Conservation (phyloP, 2,113 vertebrate species). For the Bagarius yarrelli region DNA sequence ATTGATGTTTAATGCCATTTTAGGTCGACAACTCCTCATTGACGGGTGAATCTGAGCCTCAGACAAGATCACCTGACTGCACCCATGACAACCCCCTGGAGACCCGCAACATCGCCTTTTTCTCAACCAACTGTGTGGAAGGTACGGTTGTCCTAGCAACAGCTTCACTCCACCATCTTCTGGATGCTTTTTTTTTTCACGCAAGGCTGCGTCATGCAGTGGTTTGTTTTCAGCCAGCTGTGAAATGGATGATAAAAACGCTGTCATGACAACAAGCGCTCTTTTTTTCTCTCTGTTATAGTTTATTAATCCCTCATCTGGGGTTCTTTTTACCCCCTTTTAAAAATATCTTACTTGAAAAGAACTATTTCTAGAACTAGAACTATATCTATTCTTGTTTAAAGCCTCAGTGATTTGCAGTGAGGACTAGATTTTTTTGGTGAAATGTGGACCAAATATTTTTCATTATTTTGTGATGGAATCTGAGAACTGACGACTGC, state of each 20-base stretch:
- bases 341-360: neutral
- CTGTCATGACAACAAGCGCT: slow-evolving; percentile 48
- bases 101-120: slow-evolving; percentile 87
- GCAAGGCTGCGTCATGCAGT: neutral
- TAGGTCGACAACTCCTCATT: slow-evolving; percentile 90
- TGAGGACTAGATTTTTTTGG: too few species aligned
- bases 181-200: slow-evolving; percentile 8
- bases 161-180: neutral
- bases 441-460: neutral
- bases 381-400: neutral
- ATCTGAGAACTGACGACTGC: neutral
- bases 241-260: slow-evolving; percentile 11
- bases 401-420: neutral
- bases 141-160: slow-evolving; percentile 61
- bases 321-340: slow-evolving; percentile 1
- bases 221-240: neutral
- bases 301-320: slow-evolving; percentile 3
- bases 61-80: slow-evolving; percentile 85
- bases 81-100: slow-evolving; percentile 89
- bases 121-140: slow-evolving; percentile 88
- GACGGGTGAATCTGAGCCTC: slow-evolving; percentile 86
- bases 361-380: neutral
- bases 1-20: neutral
- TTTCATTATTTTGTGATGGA: neutral
- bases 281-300: neutral